Conservation (phyloP, 2,888 invertebrate genomes). For the Pycnomerus fuliginosus region DNA sequence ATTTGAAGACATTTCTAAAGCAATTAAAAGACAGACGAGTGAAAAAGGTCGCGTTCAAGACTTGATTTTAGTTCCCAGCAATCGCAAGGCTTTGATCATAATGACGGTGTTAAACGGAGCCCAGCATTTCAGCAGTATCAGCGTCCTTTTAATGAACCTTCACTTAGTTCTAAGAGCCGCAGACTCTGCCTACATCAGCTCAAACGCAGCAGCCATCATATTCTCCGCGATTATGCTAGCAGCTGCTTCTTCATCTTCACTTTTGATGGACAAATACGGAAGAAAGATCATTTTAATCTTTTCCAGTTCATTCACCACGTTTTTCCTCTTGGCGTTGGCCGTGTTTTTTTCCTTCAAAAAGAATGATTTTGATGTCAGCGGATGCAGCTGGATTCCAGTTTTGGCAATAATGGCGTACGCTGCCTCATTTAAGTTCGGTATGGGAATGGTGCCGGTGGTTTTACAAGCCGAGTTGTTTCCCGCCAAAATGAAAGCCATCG, state of each 20-base stretch:
- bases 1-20: conserved; percentile 8
- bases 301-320: conserved; percentile 7
- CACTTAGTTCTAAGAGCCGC: conserved; percentile 22
- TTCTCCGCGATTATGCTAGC: conserved; percentile 20
- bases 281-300: conserved; percentile 20
- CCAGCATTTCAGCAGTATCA: conserved; percentile 23
- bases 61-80: conserved; percentile 17
- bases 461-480: conserved; percentile 29
- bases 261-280: conserved; percentile 23
- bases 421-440: conserved; percentile 24
- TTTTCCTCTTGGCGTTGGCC: conserved; percentile 4
- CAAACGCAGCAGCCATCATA: conserved; percentile 2
- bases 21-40: conserved; percentile 12
- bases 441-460: conserved; percentile 30
- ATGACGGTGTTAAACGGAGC: conserved; percentile 16
- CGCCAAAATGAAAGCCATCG: conserved; percentile 28
- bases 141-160: conserved; percentile 23
- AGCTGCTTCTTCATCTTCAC: conserved; percentile 9
- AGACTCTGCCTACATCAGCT: conserved; percentile 7
- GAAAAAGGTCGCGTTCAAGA: conserved; percentile 12
- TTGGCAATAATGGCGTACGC: conserved; percentile 4
- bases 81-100: conserved; percentile 23
- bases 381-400: conserved; percentile 1
- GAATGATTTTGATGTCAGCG: not conserved
- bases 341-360: conserved; percentile 3